Percentiles rank a stretch among this genome's conserved stretches.
Conservation (phyloP, 1,140 invertebrate genomes). For the Drosophila oshimai region DNA sequence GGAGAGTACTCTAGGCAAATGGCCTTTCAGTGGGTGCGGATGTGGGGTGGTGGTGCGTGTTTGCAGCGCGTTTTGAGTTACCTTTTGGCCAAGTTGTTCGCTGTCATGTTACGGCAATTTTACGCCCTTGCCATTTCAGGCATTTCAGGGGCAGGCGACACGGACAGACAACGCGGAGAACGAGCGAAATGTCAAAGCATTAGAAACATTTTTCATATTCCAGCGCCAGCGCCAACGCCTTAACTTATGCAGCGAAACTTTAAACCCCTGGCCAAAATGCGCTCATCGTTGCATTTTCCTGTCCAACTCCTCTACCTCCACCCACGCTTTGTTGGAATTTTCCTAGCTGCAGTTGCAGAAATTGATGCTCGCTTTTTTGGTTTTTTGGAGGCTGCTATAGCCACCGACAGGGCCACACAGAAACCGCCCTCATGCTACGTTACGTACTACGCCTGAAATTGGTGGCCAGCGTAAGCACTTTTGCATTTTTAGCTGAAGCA, state of each 20-base stretch:
- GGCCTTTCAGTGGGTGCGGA: conserved; percentile 21
- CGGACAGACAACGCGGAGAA: conserved; percentile 36
- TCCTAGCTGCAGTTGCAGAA: conserved; percentile 65
- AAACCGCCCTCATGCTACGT: too few species aligned
- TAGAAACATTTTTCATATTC: conserved; percentile 47
- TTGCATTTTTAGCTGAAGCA: conserved; percentile 63
- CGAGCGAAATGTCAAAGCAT: conserved; percentile 42
- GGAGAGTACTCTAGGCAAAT: conserved; percentile 73
- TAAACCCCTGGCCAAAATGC: conserved; percentile 31
- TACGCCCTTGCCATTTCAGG: conserved; percentile 76
- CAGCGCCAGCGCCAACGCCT: conserved; percentile 34
- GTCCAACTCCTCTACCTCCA: neutral
- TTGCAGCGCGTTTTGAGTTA: conserved; percentile 74
- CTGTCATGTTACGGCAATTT: conserved; percentile 80
- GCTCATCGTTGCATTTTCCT: conserved; percentile 31
- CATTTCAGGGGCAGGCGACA: conserved; percentile 36
- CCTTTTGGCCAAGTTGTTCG: conserved; percentile 74
- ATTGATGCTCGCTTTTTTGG: conserved; percentile 54
- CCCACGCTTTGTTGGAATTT: conserved; percentile 4
- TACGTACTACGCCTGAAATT: too few species aligned
- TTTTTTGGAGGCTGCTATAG: too few species aligned
- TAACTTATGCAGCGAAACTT: conserved; percentile 53
- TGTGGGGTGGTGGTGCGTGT: conserved; percentile 50
- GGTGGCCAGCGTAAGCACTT: conserved; percentile 59
- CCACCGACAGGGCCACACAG: neutral